Conservation (phyloP, 2,888 invertebrate species). For the Leptopilina drosophilae region DNA sequence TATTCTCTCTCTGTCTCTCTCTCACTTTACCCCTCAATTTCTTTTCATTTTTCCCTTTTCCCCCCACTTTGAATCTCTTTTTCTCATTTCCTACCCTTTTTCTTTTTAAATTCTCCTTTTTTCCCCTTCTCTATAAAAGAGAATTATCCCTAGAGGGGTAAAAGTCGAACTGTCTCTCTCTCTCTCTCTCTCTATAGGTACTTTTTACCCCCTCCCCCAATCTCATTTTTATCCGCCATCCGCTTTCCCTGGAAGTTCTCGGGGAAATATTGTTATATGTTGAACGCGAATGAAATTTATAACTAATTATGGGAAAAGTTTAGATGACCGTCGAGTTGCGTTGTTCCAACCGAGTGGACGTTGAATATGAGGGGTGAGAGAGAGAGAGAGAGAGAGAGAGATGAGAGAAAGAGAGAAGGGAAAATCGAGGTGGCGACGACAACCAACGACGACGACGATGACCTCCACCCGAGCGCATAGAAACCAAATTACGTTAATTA, state of each 20-base stretch:
- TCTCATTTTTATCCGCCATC: neutral
- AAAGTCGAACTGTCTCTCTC: neutral
- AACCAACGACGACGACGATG: neutral
- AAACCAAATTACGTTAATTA: conserved; percentile 69
- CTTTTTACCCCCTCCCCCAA: neutral
- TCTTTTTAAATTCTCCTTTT: too few species aligned
- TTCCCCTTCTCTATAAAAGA: too few species aligned
- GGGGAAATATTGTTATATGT: conserved; percentile 70
- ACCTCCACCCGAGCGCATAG: conserved; percentile 53
- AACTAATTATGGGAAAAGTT: conserved; percentile 75
- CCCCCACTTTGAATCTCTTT: too few species aligned
- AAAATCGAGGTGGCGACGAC: conserved; percentile 53
- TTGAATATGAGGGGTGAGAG: conserved; percentile 13
- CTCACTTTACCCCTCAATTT: too few species aligned
- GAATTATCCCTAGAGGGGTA: too few species aligned
- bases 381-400: neutral
- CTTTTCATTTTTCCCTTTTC: too few species aligned
- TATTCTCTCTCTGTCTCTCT: conserved; percentile 38
- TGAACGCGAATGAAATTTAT: conserved; percentile 73
- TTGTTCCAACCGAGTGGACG: conserved; percentile 21
- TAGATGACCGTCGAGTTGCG: conserved; percentile 68
- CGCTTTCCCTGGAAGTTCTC: conserved; percentile 44
- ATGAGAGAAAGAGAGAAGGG: neutral
- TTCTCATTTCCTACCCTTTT: too few species aligned
- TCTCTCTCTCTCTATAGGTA: neutral